Evolutionary conservation across 2,113 vertebrate genomes (phyloP).

Genomic region (Centropus unirufus): DNA sequence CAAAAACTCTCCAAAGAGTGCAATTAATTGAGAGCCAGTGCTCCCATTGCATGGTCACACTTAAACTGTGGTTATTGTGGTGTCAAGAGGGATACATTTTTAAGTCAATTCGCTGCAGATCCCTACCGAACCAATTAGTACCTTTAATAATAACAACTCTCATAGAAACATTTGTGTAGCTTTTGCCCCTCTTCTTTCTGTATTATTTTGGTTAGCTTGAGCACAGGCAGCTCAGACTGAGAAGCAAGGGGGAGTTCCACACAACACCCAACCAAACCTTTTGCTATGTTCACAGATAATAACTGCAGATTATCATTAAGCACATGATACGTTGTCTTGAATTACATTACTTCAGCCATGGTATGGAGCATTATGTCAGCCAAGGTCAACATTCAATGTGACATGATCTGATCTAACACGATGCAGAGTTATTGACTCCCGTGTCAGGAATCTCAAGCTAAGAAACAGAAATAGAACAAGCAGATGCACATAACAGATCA

Average conservation of each 20-base stretch:
- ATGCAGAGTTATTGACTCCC: slow-evolving; percentile 29
- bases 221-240: background rate
- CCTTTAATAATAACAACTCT: background rate
- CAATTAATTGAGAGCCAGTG: background rate
- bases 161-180: background rate
- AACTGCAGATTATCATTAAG: slow-evolving; percentile 46
- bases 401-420: slow-evolving; percentile 36
- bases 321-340: background rate
- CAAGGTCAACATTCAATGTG: slow-evolving; percentile 11
- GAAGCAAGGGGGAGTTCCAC: background rate
- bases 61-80: background rate
- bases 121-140: background rate
- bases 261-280: background rate
- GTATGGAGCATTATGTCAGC: slow-evolving; percentile 38
- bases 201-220: background rate
- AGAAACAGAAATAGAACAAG: slow-evolving; percentile 54
- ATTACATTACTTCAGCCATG: slow-evolving; percentile 14
- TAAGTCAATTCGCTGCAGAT: background rate
- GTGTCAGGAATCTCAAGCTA: slow-evolving; percentile 20
- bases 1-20: background rate
- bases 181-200: background rate
- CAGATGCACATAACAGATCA: slow-evolving; percentile 42
- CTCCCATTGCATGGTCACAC: rapidly evolving
- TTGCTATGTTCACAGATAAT: slow-evolving; percentile 11
- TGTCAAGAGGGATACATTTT: background rate